Evolutionary conservation across 2,113 vertebrate genomes (phyloP).

Genomic region (Promerops cafer): DNA sequence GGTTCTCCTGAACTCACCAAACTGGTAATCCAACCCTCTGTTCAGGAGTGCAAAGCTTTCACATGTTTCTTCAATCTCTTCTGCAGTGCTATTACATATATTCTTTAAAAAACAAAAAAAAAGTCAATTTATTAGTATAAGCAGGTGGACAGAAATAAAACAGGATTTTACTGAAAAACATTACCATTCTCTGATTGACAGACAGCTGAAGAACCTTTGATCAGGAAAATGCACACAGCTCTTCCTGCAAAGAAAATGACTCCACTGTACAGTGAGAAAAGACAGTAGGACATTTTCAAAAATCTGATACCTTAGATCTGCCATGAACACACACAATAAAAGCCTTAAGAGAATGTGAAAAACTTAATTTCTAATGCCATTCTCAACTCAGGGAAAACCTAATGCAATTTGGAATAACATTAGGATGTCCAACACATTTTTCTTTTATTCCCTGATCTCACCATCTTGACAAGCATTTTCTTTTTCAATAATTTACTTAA

Average conservation of each 20-base stretch:
- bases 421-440: background rate
- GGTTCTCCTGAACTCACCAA: background rate
- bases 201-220: background rate
- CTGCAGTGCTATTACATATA: background rate
- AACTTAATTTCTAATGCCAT: background rate
- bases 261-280: background rate
- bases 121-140: background rate
- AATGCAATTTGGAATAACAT: background rate
- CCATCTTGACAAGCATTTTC: background rate
- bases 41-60: background rate
- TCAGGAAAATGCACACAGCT: background rate
- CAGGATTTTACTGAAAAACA: background rate
- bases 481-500: background rate
- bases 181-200: background rate
- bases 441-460: background rate
- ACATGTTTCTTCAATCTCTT: background rate
- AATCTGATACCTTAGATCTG: background rate
- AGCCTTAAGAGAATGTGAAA: background rate
- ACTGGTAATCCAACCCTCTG: background rate
- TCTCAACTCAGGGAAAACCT: background rate
- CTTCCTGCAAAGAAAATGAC: background rate
- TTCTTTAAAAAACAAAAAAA: too few relatives aligned
- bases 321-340: background rate
- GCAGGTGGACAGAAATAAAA: background rate
- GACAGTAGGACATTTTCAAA: background rate